Evolutionary conservation across 2,888 invertebrate species (phyloP), one percentile per base, ranked within the genome.

Genomic region (Macrostomum cliftonense): DNA sequence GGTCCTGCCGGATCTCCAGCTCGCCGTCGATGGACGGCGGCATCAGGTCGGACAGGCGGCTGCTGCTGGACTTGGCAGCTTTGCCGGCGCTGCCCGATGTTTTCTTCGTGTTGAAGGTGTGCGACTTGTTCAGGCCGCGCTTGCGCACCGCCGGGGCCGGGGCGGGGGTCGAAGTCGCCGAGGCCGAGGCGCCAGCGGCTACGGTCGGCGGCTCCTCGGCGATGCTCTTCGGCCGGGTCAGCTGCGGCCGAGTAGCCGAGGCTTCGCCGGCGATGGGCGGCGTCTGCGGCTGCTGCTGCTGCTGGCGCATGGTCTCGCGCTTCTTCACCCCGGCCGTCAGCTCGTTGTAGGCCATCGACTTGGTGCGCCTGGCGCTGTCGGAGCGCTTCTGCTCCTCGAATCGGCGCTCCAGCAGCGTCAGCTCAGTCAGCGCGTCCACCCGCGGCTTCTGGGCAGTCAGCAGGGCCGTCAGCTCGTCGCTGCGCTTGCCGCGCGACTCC

Each of bases 1-100:
- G 75, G 59, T 91, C 86, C 65, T 95, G 93, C 69, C 97, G 97
- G 46, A 95, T 77, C 58, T 95, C 95, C 49, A 97, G 69, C 59
- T 77, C 74, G 57, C 88, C 87, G 71, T 88, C 83, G 40, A 89
- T 84, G 69, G 88, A 89, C 0, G 86, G 84, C 0, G 87, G 85
- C 4, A 88, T 87, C 54, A 88, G 65, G 52, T 70, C 64, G 13
- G 67, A 59, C 5, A 65, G 63, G 12, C 63, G 56, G n/a, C 13
- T 16, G 40, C 19, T 4, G 13, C n/a, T 38, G 13, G 13, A 13
- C 38, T n/a, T n/a, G 13, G 38, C 38, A 2, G 19, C 2, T 11
- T 17, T 28, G 28, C 28, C 9, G 28, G 5, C 28, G 28, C 28
- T 28, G 28, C 28, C 9, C n/a, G n/a, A n/a, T n/a, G n/a, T n/a